Conservation (phyloP, 1,140 invertebrate genomes). For the Zaprionus taronus region DNA sequence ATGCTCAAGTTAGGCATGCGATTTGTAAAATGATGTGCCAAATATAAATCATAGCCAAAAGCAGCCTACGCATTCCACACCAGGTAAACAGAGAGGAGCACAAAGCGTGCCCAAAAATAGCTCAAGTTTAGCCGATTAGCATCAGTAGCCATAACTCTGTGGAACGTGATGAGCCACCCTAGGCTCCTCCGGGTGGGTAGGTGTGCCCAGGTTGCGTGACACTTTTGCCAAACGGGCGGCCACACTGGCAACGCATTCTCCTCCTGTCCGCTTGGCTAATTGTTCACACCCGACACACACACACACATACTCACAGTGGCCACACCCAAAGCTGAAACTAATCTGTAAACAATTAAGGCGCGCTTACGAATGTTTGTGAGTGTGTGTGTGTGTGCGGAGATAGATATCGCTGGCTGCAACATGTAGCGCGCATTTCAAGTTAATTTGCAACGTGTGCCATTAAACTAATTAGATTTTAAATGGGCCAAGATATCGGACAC, state of each 20-base stretch:
- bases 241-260: constrained; percentile 45
- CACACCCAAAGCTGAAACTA: constrained; percentile 73
- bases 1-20: constrained; percentile 27
- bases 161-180: constrained; percentile 56
- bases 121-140: constrained; percentile 59
- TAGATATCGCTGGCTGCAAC: constrained; percentile 26
- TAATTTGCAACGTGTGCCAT: constrained; percentile 77
- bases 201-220: constrained; percentile 67
- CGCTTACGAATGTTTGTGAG: neutral
- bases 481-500: constrained; percentile 30
- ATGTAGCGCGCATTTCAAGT: constrained; percentile 58
- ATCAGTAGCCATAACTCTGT: constrained; percentile 31
- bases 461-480: constrained; percentile 64
- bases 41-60: constrained; percentile 57
- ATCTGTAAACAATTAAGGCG: constrained; percentile 75
- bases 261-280: constrained; percentile 54
- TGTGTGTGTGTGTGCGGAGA: neutral
- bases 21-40: constrained; percentile 48
- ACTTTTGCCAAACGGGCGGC: constrained; percentile 61
- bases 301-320: constrained; percentile 24
- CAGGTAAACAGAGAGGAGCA: constrained; percentile 39
- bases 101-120: constrained; percentile 78
- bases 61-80: constrained; percentile 58
- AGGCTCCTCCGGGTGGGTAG: constrained; percentile 5
- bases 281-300: constrained; percentile 66